Conservation (phyloP, 2,113 vertebrate species). For the Erpornis zantholeuca region DNA sequence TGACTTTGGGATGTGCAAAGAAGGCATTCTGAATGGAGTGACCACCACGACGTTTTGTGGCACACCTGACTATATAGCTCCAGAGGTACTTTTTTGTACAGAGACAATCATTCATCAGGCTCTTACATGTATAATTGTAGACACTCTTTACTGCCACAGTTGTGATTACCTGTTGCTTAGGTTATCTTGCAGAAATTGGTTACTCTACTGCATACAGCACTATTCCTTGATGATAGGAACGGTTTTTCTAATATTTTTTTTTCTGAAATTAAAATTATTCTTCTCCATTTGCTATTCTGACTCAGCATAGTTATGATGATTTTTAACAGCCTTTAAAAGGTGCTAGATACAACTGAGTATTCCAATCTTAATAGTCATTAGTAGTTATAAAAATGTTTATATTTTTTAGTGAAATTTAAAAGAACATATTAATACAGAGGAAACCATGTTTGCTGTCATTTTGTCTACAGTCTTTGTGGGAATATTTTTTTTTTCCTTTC, state of each 20-base stretch:
- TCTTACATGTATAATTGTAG: not conserved
- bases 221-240: not conserved
- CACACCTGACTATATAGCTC: conserved; percentile 98
- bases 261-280: not conserved
- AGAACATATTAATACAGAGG: not conserved
- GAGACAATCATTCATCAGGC: not conserved
- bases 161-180: not conserved
- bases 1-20: conserved; percentile 99
- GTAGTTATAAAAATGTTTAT: not conserved
- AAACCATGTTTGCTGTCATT: not conserved
- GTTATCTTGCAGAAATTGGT: not conserved
- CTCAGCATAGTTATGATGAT: not conserved
- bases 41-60: conserved; percentile 98
- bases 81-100: conserved; percentile 80
- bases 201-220: not conserved
- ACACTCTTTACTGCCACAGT: not conserved
- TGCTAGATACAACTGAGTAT: not conserved
- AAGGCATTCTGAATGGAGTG: conserved; percentile 94
- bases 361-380: not conserved
- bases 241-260: not conserved
- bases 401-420: not conserved
- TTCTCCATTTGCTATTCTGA: not conserved
- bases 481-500: not conserved
- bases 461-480: not conserved
- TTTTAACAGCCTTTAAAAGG: not conserved